Base-by-base conservation (phyloP, 2,888 invertebrate species). In the Tenodera sinensis region DNA sequence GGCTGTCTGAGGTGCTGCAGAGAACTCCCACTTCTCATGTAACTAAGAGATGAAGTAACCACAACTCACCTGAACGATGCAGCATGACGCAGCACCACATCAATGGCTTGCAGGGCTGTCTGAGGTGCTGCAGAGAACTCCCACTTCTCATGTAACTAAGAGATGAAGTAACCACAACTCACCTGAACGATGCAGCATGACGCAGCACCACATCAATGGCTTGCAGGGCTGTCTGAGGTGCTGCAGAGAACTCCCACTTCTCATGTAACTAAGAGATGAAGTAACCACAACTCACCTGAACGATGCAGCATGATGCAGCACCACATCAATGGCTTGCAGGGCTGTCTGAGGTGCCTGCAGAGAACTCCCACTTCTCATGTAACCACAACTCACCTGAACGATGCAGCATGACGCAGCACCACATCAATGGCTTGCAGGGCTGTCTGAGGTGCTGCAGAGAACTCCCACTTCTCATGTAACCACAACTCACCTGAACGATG, bases 171-270 rank as follows among this genome's bases (percentile, higher is more conserved):
- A 34, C 0, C 3, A 0, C 3, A 6, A 7, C 54, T 15, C 54
- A 85, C 84, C 42, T 34, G 42, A 34, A 85, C 85, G 95, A 93
- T 0, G 96, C 95, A 54, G 96, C 94, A 92, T 95, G 95, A 27
- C 97, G 94, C 92, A 99, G 94, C 85, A 98, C 96, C 2, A 98
- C 96, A 93, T 98, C 98, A 71, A 98, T 93, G n/a, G 97, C 97
- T 92, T 97, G 97, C 27, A 97, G 93, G 0, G 94, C 95, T 90
- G 94, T 95, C 89, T 95, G 95, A 0, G 96, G 95, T 0, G 94
- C 93, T 91, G 92, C 14, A 93, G 91, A 0, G 94, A 93, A 1
- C 93, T 92, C 0, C 94, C 93, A 2, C 84, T 91, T 82, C 90
- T 90, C 93, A 95, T 89, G 87, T 92, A 92, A n/a, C n/a, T n/a